These are phyloP conservation scores for Zeuzera pyrina DNA, from an alignment of 2,888 invertebrate species.

Conservation along the genomic window DNA sequence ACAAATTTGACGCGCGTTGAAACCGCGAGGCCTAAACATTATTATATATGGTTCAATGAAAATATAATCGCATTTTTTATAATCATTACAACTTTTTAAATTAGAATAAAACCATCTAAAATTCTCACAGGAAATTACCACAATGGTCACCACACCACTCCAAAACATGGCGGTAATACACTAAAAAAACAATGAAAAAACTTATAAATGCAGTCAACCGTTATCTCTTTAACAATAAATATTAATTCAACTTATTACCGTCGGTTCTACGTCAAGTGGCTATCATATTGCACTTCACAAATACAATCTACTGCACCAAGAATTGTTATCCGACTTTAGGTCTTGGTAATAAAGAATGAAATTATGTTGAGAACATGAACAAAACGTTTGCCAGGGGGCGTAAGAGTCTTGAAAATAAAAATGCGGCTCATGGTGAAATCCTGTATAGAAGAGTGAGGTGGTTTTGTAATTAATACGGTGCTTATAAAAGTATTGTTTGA, in stretches of 20 bases:
- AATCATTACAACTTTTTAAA: too few relatives aligned
- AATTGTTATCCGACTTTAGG: constrained; percentile 15
- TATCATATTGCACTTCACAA: constrained; percentile 40
- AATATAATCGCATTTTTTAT: too few relatives aligned
- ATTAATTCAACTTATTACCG: constrained; percentile 55
- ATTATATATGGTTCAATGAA: too few relatives aligned
- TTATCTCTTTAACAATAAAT: constrained; percentile 43
- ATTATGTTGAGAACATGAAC: constrained; percentile 16
- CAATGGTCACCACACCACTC: constrained; percentile 1
- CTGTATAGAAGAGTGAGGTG: constrained; percentile 19
- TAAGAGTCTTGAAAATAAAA: constrained; percentile 61
- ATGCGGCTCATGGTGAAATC: constrained; percentile 28
- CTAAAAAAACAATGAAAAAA: constrained; percentile 41
- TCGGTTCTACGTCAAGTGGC: constrained; percentile 55
- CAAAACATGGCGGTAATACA: constrained; percentile 1
- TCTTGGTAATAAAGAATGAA: too few relatives aligned
- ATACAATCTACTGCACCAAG: not conserved
- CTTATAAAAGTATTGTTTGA: constrained; percentile 8
- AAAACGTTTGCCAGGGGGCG: constrained; percentile 28
- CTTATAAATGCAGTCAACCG: constrained; percentile 52
- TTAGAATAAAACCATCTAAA: constrained; percentile 19
- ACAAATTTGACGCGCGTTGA: too few relatives aligned
- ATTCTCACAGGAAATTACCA: constrained; percentile 58
- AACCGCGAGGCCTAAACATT: too few relatives aligned
- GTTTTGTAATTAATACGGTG: constrained; percentile 44